Evolutionary conservation across 2,113 vertebrate species (phyloP).

Genomic region (Colaptes auratus): DNA sequence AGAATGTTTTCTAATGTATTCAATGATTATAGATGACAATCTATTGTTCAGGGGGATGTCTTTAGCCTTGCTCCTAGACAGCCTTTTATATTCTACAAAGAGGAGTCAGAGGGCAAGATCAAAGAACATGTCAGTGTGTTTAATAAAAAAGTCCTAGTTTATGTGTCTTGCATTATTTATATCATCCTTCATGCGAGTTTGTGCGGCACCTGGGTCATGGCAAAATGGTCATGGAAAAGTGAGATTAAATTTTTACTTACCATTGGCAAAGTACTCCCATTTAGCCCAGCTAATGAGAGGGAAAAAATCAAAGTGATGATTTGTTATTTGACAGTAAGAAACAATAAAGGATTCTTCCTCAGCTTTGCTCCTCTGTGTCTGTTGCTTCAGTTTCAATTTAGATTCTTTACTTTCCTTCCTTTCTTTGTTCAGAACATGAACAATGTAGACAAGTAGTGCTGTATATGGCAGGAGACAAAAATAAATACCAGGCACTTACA

Average conservation of each 20-base stretch:
- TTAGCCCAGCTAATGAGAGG: neutral
- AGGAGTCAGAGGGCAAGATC: constrained; percentile 7
- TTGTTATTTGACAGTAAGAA: neutral
- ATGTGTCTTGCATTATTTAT: constrained; percentile 41
- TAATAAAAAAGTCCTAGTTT: constrained; percentile 24
- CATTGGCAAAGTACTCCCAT: neutral
- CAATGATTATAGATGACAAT: neutral
- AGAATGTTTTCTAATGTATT: neutral
- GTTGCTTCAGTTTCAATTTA: neutral
- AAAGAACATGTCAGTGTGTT: constrained; percentile 23
- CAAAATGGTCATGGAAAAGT: neutral
- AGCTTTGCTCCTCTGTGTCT: neutral
- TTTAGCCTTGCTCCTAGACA: neutral
- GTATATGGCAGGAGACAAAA: constrained; percentile 12
- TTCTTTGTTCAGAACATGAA: neutral
- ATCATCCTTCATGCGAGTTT: neutral
- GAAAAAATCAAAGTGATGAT: neutral
- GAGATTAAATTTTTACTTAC: neutral
- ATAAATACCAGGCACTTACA: constrained; percentile 35
- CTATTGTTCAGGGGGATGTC: neutral
- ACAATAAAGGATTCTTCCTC: neutral
- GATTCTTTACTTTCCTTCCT: neutral
- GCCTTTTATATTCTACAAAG: neutral
- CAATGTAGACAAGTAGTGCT: neutral
- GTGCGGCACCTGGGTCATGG: neutral